Evolutionary conservation across 2,797 vertebrate genomes (phyloP).

Genomic region (Triplophysa bombifrons): DNA sequence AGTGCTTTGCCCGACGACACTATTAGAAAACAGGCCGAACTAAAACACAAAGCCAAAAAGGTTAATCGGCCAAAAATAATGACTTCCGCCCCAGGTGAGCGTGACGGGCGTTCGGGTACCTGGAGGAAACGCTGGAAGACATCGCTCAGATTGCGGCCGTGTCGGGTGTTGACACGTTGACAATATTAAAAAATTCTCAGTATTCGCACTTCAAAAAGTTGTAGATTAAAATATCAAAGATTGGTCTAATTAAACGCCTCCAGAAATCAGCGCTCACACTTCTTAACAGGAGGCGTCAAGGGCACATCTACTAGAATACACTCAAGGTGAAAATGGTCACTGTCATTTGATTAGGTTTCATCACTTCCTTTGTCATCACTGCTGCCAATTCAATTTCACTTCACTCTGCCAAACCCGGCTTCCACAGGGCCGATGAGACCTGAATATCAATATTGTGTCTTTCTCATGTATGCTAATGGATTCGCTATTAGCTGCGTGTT

Average conservation of each 20-base stretch:
- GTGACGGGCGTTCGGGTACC: background rate
- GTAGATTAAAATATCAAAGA: slow-evolving; percentile 40
- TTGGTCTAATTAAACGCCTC: slow-evolving; percentile 47
- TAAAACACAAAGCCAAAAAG: slow-evolving; percentile 37
- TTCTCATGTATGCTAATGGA: slow-evolving; percentile 41
- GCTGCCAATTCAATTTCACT: slow-evolving; percentile 49
- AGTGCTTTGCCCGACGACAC: slow-evolving; percentile 49
- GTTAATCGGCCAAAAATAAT: slow-evolving; percentile 47
- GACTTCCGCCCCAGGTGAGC: slow-evolving; percentile 26
- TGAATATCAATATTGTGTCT: slow-evolving; percentile 47
- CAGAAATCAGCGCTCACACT: slow-evolving; percentile 30
- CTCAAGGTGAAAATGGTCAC: slow-evolving; percentile 50
- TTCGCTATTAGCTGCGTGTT: slow-evolving; percentile 40
- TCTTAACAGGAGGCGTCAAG: slow-evolving; percentile 44
- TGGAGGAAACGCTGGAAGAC: slow-evolving; percentile 18
- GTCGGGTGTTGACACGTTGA: slow-evolving; percentile 29
- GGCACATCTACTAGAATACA: slow-evolving; percentile 27
- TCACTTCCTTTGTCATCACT: slow-evolving; percentile 44
- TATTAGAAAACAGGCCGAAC: slow-evolving; percentile 31
- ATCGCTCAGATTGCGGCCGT: slow-evolving; percentile 7
- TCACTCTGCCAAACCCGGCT: slow-evolving; percentile 32
- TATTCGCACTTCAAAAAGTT: slow-evolving; percentile 17
- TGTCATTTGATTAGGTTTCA: slow-evolving; percentile 50
- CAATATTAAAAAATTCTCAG: slow-evolving; percentile 42
- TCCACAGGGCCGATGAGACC: slow-evolving; percentile 31